Conservation (phyloP, 2,888 invertebrate genomes). For the Gandaritis pyraliata region DNA sequence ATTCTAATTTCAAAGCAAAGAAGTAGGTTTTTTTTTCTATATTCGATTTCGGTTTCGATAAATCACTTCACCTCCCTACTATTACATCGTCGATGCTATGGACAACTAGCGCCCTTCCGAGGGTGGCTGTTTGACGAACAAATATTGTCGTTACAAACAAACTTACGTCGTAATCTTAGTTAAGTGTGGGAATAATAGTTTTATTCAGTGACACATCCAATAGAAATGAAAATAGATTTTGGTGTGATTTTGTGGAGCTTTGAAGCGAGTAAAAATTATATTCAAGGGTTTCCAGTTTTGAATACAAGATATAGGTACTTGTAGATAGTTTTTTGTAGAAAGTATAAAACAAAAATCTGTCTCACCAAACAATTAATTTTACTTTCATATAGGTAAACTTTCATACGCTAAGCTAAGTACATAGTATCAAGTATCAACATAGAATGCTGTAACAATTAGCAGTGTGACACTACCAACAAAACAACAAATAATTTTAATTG, state of each 20-base stretch:
- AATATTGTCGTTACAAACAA: slow-evolving; percentile 75
- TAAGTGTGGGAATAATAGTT: slow-evolving; percentile 61
- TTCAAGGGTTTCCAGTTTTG: no score
- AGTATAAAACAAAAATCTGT: no score
- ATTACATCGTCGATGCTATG: slow-evolving; percentile 63
- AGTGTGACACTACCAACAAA: slow-evolving; percentile 20
- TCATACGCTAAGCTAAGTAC: background rate
- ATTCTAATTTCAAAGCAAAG: no score
- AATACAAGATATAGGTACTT: no score
- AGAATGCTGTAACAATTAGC: slow-evolving; percentile 19
- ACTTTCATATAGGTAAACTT: no score
- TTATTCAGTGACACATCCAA: slow-evolving; percentile 45
- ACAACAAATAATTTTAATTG: slow-evolving; percentile 40
- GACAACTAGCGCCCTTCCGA: slow-evolving; percentile 64
- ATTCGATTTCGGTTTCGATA: slow-evolving; percentile 5
- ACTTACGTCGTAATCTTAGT: slow-evolving; percentile 70
- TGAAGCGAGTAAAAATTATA: no score
- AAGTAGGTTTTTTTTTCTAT: no score
- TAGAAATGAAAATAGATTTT: slow-evolving; percentile 27
- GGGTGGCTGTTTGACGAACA: slow-evolving; percentile 65
- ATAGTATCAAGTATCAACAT: background rate
- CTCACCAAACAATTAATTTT: no score
- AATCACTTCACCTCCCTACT: slow-evolving; percentile 42
- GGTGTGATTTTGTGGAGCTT: background rate
- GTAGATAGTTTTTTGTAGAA: no score